Evolutionary conservation across 2,888 invertebrate species (phyloP), one percentile per base, ranked within the genome.

Genomic region (Tetranychus piercei): DNA sequence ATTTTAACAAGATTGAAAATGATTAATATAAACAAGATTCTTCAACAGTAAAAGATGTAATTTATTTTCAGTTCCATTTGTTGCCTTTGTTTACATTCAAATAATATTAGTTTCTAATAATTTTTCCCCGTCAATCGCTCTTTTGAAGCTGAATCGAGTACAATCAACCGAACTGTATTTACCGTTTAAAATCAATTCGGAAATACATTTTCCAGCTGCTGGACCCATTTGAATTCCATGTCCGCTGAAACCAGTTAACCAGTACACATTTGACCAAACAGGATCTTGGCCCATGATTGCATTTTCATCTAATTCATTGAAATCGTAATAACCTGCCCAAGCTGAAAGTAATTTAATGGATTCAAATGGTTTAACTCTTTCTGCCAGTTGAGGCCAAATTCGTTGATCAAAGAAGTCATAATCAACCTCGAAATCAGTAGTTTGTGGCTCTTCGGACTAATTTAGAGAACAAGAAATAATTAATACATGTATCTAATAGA

Each of bases 211-310:
- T 15, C 95, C 99, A 34, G 94, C 88, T 0, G 92, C 96, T n/a
- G 95, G 89, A 4, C 93, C 87, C 81, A 84, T 96, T 94, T 34
- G 84, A 83, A 82, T 95, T 93, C 83, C 94, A 92, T 78, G 93
- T 88, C 74, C 91, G 92, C 82, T 92, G 90, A 45, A 92, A 92
- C 81, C 93, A 92, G 83, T 96, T 95, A 67, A 97, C 99, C 77
- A 92, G 88, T 6, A 94, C 93, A 80, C 96, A 86, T 77, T 87
- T 87, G 72, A 99, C 80, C 90, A 88, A 80, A 88, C 88, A 0
- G 94, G 92, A 86, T 96, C 95, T 1, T 85, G 83, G 2, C 97
- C 95, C 78, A 96, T 84, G 75, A 99, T 89, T 22, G 92, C 93
- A 81, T 92, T 91, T 81, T 91, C 90, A 82, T 99, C 99, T 81